These are phyloP conservation scores for Neosilurus hyrtlii DNA, from an alignment of 2,797 vertebrate species.

Conservation along the genomic window DNA sequence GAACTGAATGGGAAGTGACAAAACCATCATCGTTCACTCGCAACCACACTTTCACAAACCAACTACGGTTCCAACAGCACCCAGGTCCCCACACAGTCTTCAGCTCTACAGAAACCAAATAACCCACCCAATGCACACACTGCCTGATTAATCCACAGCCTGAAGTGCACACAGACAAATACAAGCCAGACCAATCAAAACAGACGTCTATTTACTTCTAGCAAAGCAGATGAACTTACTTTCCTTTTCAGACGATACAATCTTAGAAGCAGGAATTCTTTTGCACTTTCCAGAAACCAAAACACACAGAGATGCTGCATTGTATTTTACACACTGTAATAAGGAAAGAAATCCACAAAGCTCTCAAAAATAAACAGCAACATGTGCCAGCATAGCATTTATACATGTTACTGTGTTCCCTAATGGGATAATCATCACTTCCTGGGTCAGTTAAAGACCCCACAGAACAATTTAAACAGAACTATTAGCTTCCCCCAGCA, in stretches of 20 bases:
- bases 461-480: conserved; percentile 47
- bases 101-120: neutral
- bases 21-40: conserved; percentile 23
- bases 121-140: neutral
- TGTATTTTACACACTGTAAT: too few species aligned
- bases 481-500: conserved; percentile 24
- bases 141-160: neutral
- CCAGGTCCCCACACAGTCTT: neutral
- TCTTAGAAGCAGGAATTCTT: neutral
- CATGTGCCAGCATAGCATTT: conserved; percentile 51
- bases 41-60: conserved; percentile 18
- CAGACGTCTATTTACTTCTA: neutral
- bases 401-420: conserved; percentile 51
- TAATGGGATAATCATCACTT: conserved; percentile 70
- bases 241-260: neutral
- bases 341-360: too few species aligned
- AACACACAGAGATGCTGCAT: too few species aligned
- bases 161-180: neutral
- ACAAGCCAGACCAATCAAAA: neutral
- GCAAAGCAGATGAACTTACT: neutral
- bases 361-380: conserved; percentile 48
- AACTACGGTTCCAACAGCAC: neutral
- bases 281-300: neutral
- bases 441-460: conserved; percentile 53
- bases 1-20: neutral